phyloP scores from a whole-genome alignment of 1,140 invertebrate species.

The Drusus annulatus region DNA sequence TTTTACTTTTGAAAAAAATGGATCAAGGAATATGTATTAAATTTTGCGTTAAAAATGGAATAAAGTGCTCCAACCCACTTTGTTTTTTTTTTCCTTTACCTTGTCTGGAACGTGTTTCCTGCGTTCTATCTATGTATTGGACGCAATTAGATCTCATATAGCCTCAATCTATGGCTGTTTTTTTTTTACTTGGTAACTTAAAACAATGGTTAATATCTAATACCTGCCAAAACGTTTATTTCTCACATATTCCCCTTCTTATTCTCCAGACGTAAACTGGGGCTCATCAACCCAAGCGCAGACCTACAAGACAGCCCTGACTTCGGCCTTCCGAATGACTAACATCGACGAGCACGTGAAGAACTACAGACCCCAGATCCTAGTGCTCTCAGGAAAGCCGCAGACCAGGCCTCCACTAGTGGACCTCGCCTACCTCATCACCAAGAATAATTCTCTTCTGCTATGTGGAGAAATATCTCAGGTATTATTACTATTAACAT shows the following conservation, averaged over 20 bases:
- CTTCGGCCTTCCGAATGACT: constrained; percentile 85
- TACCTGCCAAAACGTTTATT: too few relatives aligned
- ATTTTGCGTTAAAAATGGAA: too few relatives aligned
- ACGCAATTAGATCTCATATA: too few relatives aligned
- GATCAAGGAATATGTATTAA: too few relatives aligned
- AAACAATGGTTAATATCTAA: too few relatives aligned
- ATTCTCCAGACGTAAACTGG: constrained; percentile 92
- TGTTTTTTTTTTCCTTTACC: too few relatives aligned
- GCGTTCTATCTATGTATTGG: too few relatives aligned
- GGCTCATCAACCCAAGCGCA: constrained; percentile 97
- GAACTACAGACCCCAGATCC: constrained; percentile 93
- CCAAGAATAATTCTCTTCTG: constrained; percentile 93
- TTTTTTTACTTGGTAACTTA: too few relatives aligned
- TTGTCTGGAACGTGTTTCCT: too few relatives aligned
- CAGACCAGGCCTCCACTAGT: constrained; percentile 87
- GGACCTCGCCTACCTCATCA: constrained; percentile 92
- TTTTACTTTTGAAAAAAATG: too few relatives aligned
- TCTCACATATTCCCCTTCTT: not conserved
- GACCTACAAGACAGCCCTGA: constrained; percentile 92
- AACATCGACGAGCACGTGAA: constrained; percentile 95
- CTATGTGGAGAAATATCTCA: constrained; percentile 90
- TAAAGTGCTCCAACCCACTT: too few relatives aligned
- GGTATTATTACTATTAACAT: constrained; percentile 73
- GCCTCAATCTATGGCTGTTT: too few relatives aligned
- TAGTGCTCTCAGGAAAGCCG: constrained; percentile 89